These are phyloP conservation scores for Drosophila pseudotalamancana DNA, from an alignment of 2,888 invertebrate genomes.

Conservation along the genomic window DNA sequence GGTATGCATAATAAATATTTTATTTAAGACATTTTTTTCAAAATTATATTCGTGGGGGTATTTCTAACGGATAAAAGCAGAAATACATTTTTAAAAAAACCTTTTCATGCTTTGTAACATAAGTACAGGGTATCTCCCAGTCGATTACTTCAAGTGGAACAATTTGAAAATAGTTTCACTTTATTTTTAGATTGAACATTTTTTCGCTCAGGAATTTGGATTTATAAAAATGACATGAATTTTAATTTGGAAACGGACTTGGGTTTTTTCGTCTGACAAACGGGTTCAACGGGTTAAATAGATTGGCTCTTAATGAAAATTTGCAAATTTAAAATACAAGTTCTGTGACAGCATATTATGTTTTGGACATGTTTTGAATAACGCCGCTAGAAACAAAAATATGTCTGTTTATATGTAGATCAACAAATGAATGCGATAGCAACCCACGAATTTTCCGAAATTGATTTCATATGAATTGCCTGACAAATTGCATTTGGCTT, in stretches of 20 bases:
- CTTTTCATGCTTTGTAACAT: too few species aligned
- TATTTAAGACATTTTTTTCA: too few species aligned
- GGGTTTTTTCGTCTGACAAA: constrained; percentile 47
- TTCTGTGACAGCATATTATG: constrained; percentile 43
- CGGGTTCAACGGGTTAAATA: constrained; percentile 61
- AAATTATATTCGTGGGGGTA: too few species aligned
- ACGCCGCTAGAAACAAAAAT: neutral
- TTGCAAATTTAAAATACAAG: constrained; percentile 61
- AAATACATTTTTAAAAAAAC: too few species aligned
- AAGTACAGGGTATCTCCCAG: constrained; percentile 14
- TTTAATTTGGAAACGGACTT: constrained; percentile 46
- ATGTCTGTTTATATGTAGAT: constrained; percentile 19
- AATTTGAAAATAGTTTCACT: neutral
- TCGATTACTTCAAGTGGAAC: neutral
- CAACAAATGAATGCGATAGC: constrained; percentile 15
- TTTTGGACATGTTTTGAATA: constrained; percentile 23
- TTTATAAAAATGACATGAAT: constrained; percentile 51
- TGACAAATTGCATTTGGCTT: constrained; percentile 70
- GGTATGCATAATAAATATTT: too few species aligned
- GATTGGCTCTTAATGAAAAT: constrained; percentile 60
- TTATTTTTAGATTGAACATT: constrained; percentile 37
- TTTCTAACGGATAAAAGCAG: too few species aligned
- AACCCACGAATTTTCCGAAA: constrained; percentile 42
- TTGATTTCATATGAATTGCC: constrained; percentile 45
- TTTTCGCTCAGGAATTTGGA: constrained; percentile 43